Evolutionary conservation across 2,113 vertebrate species (phyloP).

Genomic region (Telmatochromis sp.): DNA sequence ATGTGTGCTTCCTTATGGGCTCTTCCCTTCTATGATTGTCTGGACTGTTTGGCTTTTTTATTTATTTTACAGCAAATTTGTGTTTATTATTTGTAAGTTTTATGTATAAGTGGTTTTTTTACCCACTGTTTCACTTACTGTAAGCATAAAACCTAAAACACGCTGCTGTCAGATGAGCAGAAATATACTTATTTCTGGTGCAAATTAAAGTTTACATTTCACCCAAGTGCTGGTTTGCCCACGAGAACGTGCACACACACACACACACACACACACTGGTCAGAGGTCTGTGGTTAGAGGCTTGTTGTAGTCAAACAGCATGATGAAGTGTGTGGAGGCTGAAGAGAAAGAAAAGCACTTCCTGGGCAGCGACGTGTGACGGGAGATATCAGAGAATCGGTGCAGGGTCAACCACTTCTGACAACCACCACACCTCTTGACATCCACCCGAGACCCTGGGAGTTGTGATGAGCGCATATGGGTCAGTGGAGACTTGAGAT

Average conservation of each 20-base stretch:
- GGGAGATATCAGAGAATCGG: slow-evolving; percentile 64
- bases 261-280: not conserved
- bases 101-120: not conserved
- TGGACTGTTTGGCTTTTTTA: not conserved
- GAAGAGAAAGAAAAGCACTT: slow-evolving; percentile 61
- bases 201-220: not conserved
- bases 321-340: slow-evolving; percentile 55
- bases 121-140: not conserved
- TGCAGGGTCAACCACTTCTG: slow-evolving; percentile 62
- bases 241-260: not conserved
- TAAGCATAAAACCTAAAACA: not conserved
- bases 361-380: slow-evolving; percentile 65
- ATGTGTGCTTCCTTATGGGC: not conserved
- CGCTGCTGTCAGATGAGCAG: not conserved
- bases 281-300: slow-evolving; percentile 14
- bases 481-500: slow-evolving; percentile 57
- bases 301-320: slow-evolving; percentile 44
- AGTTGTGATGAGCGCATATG: slow-evolving; percentile 50
- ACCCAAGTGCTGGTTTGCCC: not conserved
- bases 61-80: not conserved
- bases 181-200: not conserved
- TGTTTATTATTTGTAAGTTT: not conserved
- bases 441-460: slow-evolving; percentile 41
- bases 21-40: not conserved
- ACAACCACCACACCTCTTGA: slow-evolving; percentile 64